Evolutionary conservation across 2,113 vertebrate genomes (phyloP).

Genomic region (Seriola dumerili): DNA sequence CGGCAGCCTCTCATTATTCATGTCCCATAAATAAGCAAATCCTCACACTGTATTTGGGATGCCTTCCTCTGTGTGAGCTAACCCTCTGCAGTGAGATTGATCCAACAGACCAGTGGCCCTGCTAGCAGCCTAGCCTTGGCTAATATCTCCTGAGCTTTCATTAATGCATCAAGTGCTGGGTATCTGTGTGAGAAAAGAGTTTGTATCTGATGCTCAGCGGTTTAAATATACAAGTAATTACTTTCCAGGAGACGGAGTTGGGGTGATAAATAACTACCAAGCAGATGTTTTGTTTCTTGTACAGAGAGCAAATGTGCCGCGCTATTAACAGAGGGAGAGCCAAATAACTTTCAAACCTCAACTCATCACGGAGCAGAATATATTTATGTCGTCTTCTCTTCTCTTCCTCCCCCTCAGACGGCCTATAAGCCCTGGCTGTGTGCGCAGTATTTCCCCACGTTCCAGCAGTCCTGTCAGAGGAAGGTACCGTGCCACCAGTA

Average conservation of each 20-base stretch:
- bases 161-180: conserved; percentile 16
- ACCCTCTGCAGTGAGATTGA: conserved; percentile 15
- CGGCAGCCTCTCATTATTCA: neutral
- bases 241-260: neutral
- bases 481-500: conserved; percentile 98
- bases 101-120: neutral
- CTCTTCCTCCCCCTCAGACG: conserved; percentile 83
- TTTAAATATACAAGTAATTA: conserved; percentile 12
- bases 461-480: conserved; percentile 94
- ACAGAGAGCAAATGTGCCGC: neutral
- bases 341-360: conserved; percentile 30
- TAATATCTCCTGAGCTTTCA: conserved; percentile 22
- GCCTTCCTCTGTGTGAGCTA: neutral
- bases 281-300: conserved; percentile 8
- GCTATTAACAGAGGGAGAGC: conserved; percentile 16
- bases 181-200: conserved; percentile 26
- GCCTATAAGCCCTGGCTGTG: conserved; percentile 99
- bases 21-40: neutral
- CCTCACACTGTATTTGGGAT: neutral
- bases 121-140: neutral
- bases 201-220: neutral
- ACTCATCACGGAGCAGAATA: conserved; percentile 27
- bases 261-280: neutral
- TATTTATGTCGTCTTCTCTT: conserved; percentile 37
- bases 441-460: conserved; percentile 97